phyloP scores from a whole-genome alignment of 2,888 invertebrate species.

The Capitulum mitella region DNA sequence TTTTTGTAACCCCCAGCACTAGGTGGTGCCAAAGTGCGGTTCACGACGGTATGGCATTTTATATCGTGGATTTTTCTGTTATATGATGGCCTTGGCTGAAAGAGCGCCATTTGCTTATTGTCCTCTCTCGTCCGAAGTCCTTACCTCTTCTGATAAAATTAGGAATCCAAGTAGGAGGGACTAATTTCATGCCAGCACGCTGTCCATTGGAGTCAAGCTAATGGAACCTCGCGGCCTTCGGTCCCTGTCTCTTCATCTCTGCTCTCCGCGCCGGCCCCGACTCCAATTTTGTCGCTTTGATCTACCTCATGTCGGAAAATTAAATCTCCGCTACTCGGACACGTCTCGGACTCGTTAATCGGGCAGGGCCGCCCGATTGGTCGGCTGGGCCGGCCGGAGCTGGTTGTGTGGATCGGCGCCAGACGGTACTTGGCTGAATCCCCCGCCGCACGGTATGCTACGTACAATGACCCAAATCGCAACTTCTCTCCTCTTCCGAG shows the following conservation, averaged over 20 bases:
- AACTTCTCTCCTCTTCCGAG: slow-evolving; percentile 22
- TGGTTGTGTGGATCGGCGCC: not conserved
- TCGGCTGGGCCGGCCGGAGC: not conserved
- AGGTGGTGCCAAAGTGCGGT: no score
- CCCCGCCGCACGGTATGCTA: slow-evolving; percentile 2
- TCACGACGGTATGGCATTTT: no score
- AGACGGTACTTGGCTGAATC: not conserved
- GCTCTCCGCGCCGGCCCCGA: not conserved
- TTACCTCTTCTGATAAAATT: no score
- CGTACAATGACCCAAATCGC: slow-evolving; percentile 25
- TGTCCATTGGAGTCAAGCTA: not conserved
- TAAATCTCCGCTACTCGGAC: not conserved
- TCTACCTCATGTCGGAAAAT: not conserved
- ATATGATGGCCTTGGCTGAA: no score
- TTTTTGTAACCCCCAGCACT: no score
- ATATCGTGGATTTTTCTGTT: no score
- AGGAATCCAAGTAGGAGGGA: no score
- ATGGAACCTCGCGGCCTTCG: not conserved
- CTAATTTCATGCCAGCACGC: not conserved
- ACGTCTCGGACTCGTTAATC: not conserved
- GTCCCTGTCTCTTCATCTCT: not conserved
- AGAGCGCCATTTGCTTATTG: no score
- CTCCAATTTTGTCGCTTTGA: not conserved
- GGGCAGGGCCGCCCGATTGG: not conserved
- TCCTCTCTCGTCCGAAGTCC: no score